Base-by-base conservation (phyloP, 2,113 vertebrate genomes). In the Sylvilagus bachmani region DNA sequence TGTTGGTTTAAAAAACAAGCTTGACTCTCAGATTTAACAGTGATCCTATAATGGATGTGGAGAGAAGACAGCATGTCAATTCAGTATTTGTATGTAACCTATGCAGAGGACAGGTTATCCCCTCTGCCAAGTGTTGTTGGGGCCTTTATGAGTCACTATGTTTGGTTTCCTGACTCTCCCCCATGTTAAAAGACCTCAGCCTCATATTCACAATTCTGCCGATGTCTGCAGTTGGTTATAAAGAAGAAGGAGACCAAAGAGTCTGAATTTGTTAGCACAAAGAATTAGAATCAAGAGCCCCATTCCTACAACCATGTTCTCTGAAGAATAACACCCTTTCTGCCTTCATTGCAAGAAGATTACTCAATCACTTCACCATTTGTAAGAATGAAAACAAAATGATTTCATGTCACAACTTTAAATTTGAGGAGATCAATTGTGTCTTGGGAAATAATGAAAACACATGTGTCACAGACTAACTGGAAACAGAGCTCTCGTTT, bases 401-500 rank as follows among this genome's bases (percentile, higher is more conserved):
- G 83, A 64, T 98, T 98, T 98, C 94, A 94, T 91, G 97, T 98
- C 97, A 94, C 73, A 77, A 51, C 96, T 97, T 97, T 93, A 96
- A 97, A 97, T 49, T 53, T 31, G 73, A 2, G 0, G 67, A 49
- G 94, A 97, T 90, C 94, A 75, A 51, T 93, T 96, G 67, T 97
- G 81, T 97, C 93, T 97, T 96, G 77, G 31, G 86, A 73, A 97
- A 93, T 82, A 97, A 96, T 81, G 86, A 95, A 98, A 98, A 96
- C 97, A 97, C 69, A 94, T 97, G 78, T 95, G 74, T 96, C 75
- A 91, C 36, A 83, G 71, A 81, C 89, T 97, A 96, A 98, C 93
- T 96, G 77, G 97, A 98, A 98, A 84, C 98, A 98, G 97, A 98
- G 97, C 97, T 98, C 95, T 95, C 12, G 0, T 97, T 96, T 97